A percentile compares a stretch with the other conserved stretches of the same genome.
These are phyloP conservation scores for Harlomillsia oculata DNA, from an alignment of 1,140 invertebrate species.

Conservation along the genomic window DNA sequence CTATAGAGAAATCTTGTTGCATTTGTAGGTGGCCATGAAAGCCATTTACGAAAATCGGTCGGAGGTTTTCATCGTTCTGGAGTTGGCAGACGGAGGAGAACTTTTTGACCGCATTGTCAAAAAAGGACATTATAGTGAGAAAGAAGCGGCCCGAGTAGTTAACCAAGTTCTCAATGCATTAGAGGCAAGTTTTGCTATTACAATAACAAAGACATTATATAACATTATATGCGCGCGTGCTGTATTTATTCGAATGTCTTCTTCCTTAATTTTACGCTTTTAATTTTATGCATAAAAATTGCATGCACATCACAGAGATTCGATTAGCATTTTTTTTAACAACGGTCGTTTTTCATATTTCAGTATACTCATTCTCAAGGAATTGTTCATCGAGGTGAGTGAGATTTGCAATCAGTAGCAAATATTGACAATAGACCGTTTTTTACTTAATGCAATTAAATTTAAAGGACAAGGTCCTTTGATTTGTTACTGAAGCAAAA, in stretches of 20 bases:
- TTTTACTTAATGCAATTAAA: too few relatives aligned
- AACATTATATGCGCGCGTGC: too few relatives aligned
- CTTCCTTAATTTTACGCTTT: too few relatives aligned
- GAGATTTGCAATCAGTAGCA: not conserved
- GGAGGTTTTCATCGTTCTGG: slow-evolving; percentile 40
- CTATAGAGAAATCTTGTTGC: not conserved
- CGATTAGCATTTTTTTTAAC: not conserved
- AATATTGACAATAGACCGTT: not conserved
- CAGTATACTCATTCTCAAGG: not conserved
- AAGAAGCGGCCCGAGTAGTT: slow-evolving; percentile 44
- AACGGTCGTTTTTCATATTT: not conserved
- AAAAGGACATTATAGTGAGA: slow-evolving; percentile 39
- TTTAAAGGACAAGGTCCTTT: too few relatives aligned
- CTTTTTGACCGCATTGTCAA: slow-evolving; percentile 47
- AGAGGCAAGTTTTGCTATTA: slow-evolving; percentile 38
- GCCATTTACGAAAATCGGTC: slow-evolving; percentile 41
- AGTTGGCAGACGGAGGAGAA: slow-evolving; percentile 43
- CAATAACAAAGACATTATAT: too few relatives aligned
- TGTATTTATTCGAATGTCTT: too few relatives aligned
- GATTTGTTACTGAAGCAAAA: not conserved
- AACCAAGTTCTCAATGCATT: slow-evolving; percentile 42
- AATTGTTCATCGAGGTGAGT: too few relatives aligned
- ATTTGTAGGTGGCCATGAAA: slow-evolving; percentile 40
- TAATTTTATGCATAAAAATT: too few relatives aligned
- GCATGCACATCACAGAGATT: too few relatives aligned